Conservation (phyloP, 2,113 vertebrate species). For the Chauna torquata region DNA sequence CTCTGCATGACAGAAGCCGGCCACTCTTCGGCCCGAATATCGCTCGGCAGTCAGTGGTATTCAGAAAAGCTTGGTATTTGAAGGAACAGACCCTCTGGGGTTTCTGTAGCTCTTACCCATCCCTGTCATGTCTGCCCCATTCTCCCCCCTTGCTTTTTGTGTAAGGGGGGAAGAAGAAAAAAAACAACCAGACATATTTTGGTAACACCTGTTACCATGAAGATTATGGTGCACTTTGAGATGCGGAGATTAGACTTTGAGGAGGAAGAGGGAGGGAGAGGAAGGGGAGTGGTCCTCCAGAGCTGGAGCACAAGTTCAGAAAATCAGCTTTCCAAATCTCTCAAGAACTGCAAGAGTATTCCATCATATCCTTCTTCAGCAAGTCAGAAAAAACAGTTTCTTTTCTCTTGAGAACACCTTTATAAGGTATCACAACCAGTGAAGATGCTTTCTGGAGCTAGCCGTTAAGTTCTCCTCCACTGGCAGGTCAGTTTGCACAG, state of each 20-base stretch:
- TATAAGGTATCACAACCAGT: not conserved
- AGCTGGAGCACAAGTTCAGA: slow-evolving; percentile 60
- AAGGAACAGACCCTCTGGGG: not conserved
- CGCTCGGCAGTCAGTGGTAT: not conserved
- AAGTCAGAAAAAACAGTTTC: not conserved
- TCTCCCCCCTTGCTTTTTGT: slow-evolving; percentile 3
- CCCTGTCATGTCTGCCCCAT: not conserved
- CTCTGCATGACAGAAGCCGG: not conserved
- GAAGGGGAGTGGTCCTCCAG: slow-evolving; percentile 20
- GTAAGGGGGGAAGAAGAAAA: not conserved
- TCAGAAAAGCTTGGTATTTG: not conserved
- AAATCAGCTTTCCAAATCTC: slow-evolving; percentile 55
- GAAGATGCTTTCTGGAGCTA: not conserved
- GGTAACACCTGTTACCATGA: slow-evolving; percentile 64
- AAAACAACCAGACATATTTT: not conserved
- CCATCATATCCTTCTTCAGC: not conserved
- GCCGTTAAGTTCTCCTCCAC: not conserved
- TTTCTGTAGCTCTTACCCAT: not conserved
- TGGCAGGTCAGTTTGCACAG: not conserved
- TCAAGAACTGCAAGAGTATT: slow-evolving; percentile 4
- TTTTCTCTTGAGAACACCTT: not conserved
- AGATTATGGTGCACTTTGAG: slow-evolving; percentile 48
- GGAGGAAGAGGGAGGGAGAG: not conserved
- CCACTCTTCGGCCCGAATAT: not conserved
- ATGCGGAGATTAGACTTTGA: slow-evolving; percentile 49